A percentile compares a stretch with the other conserved stretches of the same genome.
phyloP scores from a whole-genome alignment of 2,888 invertebrate genomes.

The Diplolepis rosae region DNA sequence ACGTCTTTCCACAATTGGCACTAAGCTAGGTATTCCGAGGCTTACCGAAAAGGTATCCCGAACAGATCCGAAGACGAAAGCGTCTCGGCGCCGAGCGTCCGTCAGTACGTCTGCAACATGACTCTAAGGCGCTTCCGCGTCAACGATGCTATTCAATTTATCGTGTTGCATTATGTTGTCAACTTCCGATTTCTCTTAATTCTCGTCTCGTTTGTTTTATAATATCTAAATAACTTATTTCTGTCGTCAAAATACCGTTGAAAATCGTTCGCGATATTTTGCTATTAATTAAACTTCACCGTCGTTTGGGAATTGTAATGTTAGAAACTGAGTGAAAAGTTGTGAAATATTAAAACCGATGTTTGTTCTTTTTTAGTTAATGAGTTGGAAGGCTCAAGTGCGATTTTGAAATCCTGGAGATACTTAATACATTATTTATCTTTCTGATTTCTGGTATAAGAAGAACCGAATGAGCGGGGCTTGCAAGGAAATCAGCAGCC shows the following conservation, averaged over 20 bases:
- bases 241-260: too few species aligned
- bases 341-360: neutral
- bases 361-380: neutral
- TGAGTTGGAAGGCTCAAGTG: neutral
- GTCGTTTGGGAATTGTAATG: too few species aligned
- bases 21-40: slow-evolving; percentile 68
- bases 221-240: too few species aligned
- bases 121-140: slow-evolving; percentile 71
- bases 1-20: slow-evolving; percentile 53
- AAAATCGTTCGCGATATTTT: too few species aligned
- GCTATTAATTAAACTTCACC: too few species aligned
- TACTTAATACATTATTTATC: neutral
- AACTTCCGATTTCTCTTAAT: slow-evolving; percentile 29
- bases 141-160: slow-evolving; percentile 41
- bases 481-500: neutral
- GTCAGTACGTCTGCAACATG: slow-evolving; percentile 73
- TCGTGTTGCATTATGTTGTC: slow-evolving; percentile 7
- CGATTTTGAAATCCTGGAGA: slow-evolving; percentile 4
- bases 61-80: slow-evolving; percentile 67
- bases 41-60: slow-evolving; percentile 70
- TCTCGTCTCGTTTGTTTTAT: slow-evolving; percentile 33
- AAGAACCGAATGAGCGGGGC: neutral
- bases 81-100: slow-evolving; percentile 73
- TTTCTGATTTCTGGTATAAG: neutral
- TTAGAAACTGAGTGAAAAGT: too few species aligned